Base-by-base conservation (phyloP, 2,113 vertebrate genomes). In the Istiophorus platypterus region DNA sequence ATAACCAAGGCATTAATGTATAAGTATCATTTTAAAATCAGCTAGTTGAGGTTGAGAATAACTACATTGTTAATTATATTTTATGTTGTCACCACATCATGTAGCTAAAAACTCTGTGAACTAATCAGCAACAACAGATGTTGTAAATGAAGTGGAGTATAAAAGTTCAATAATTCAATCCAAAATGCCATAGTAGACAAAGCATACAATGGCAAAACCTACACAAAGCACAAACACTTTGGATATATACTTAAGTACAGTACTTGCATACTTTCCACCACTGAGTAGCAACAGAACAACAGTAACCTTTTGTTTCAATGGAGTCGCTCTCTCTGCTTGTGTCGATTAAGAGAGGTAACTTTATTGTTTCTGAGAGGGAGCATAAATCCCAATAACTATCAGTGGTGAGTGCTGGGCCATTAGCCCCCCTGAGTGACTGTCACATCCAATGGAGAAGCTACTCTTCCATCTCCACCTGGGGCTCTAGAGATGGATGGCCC, bases 401-500 rank as follows among this genome's bases (percentile, higher is more conserved):
- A 82, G 67, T 4, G 15, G 24, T 31, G 77, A 73, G 76, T 26
- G 76, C 47, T 15, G 82, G 82, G 82, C 80, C 49, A 80, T 86
- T 78, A 87, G 59, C 56, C 49, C n/a, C 80, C 29, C 42, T 76
- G 74, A 90, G 75, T 84, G 81, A 83, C 85, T 92, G 90, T 90
- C 89, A 86, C 80, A 82, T 89, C 74, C 83, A 74, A 63, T 87
- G 69, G 59, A 62, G 67, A 70, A 47, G 79, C 74, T 75, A 61
- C 85, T 84, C 82, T 82, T 78, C 80, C 81, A 81, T 78, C 74
- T 87, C 74, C 85, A 88, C 83, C 84, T 77, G 82, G 76, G 80
- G 85, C 92, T 67, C 41, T 64, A 57, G 78, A 93, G 91, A 94
- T 89, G 85, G 87, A 94, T 92, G 90, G 82, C 76, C 80, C 45